Evolutionary conservation across 1,140 invertebrate species (phyloP).

Genomic region (Nasonia giraulti): DNA sequence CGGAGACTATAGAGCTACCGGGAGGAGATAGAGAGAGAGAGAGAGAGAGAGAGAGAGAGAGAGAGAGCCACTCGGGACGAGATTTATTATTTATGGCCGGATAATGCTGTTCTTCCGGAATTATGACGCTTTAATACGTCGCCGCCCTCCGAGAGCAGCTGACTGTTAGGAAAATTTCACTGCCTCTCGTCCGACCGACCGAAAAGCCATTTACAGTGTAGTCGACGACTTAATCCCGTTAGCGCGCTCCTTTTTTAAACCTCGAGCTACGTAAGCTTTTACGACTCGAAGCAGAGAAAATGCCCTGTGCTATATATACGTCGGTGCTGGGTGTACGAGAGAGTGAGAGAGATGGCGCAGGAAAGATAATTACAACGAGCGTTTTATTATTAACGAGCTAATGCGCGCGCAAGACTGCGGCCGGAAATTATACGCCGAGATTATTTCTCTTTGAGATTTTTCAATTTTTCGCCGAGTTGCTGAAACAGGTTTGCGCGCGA

Average conservation of each 20-base stretch:
- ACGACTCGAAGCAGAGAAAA: background rate
- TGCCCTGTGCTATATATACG: background rate
- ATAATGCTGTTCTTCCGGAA: constrained; percentile 45
- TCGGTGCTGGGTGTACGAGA: background rate
- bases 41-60: background rate
- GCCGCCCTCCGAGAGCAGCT: background rate
- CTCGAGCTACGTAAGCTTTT: background rate
- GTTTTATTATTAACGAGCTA: constrained; percentile 25
- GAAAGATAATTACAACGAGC: constrained; percentile 6
- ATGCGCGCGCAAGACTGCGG: background rate
- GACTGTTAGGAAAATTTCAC: background rate
- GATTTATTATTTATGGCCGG: constrained; percentile 50
- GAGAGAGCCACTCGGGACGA: constrained; percentile 6
- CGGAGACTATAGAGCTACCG: background rate
- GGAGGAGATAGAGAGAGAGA: background rate
- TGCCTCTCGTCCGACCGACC: background rate
- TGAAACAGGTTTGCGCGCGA: too few relatives aligned
- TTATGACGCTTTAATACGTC: constrained; percentile 46
- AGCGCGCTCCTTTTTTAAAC: background rate
- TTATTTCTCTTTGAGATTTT: background rate
- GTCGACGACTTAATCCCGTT: constrained; percentile 12
- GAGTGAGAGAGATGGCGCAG: background rate
- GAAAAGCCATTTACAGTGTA: constrained; percentile 13
- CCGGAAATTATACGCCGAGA: background rate
- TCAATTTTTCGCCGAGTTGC: too few relatives aligned